A percentile compares a stretch with the other conserved stretches of the same genome.
These are phyloP conservation scores for Contarinia nasturtii DNA, from an alignment of 1,140 invertebrate genomes.

Conservation along the genomic window DNA sequence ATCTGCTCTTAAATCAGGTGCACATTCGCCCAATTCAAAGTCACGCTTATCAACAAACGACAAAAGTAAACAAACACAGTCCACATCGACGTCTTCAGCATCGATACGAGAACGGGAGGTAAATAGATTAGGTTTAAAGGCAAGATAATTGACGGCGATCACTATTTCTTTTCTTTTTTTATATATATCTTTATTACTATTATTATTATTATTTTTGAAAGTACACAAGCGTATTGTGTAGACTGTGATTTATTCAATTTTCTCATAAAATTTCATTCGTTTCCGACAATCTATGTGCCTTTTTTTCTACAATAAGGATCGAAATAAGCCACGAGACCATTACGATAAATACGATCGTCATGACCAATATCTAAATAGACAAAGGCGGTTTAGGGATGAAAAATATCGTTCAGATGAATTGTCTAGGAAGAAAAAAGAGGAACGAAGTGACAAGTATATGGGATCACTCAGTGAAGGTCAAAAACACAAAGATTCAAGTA, in stretches of 20 bases:
- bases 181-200: too few species aligned
- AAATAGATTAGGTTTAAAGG: conserved; percentile 6
- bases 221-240: conserved; percentile 6
- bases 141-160: conserved; percentile 2
- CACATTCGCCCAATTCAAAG: too few species aligned
- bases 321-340: background rate
- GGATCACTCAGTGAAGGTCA: conserved; percentile 72
- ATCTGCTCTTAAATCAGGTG: too few species aligned
- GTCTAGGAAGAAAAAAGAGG: conserved; percentile 10
- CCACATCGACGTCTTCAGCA: conserved; percentile 8
- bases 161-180: too few species aligned
- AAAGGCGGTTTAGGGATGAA: conserved; percentile 16
- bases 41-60: too few species aligned
- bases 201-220: too few species aligned
- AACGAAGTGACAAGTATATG: conserved; percentile 21
- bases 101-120: conserved; percentile 13
- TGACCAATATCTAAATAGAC: conserved; percentile 11
- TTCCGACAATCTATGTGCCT: too few species aligned
- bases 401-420: conserved; percentile 13
- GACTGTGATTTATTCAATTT: too few species aligned
- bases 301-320: too few species aligned
- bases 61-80: too few species aligned
- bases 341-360: conserved; percentile 8
- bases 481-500: conserved; percentile 37
- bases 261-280: too few species aligned